A percentile compares a stretch with the other conserved stretches of the same genome.
These are phyloP conservation scores for Aurelia aurita DNA, from an alignment of 30 jellyfish, hydroid and myxozoan species.

Conservation along the genomic window DNA sequence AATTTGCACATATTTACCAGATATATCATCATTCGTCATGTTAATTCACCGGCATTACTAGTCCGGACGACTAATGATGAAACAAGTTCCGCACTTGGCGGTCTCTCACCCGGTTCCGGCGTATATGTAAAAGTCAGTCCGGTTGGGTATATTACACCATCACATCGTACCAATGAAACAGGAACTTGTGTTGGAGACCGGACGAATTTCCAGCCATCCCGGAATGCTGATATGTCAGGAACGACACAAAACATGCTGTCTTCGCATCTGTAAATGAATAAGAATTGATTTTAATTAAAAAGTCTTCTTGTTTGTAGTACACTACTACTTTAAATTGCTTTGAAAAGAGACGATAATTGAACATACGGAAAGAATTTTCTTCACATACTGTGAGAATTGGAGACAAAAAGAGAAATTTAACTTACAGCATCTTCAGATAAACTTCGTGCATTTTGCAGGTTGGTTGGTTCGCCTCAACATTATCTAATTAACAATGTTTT, in stretches of 20 bases:
- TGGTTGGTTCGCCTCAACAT: no score
- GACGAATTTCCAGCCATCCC: slow-evolving; percentile 84
- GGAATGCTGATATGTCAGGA: slow-evolving; percentile 95
- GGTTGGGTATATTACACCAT: slow-evolving; percentile 98
- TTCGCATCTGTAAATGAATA: slow-evolving; percentile 63
- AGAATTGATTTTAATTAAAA: not conserved
- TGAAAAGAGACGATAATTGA: no score
- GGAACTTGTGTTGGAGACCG: slow-evolving; percentile 96
- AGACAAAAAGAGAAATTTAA: no score
- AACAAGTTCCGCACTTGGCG: slow-evolving; percentile 66
- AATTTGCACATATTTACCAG: slow-evolving; percentile 19
- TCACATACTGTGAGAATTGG: no score
- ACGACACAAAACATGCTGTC: slow-evolving; percentile 90
- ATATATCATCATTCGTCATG: slow-evolving; percentile 5
- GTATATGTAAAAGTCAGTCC: slow-evolving; percentile 93
- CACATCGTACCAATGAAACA: slow-evolving; percentile 91
- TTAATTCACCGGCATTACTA: slow-evolving; percentile 48
- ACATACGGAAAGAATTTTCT: no score
- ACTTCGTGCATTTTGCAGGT: no score
- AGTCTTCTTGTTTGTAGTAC: no score
- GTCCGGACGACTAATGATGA: slow-evolving; percentile 58
- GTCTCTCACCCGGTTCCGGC: slow-evolving; percentile 95
- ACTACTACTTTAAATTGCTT: no score
- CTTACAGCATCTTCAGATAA: no score
- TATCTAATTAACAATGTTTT: no score